Percentiles rank a stretch among this genome's conserved stretches.
These are phyloP conservation scores for Parotia lawesii DNA, from an alignment of 2,113 vertebrate genomes.

Conservation along the genomic window DNA sequence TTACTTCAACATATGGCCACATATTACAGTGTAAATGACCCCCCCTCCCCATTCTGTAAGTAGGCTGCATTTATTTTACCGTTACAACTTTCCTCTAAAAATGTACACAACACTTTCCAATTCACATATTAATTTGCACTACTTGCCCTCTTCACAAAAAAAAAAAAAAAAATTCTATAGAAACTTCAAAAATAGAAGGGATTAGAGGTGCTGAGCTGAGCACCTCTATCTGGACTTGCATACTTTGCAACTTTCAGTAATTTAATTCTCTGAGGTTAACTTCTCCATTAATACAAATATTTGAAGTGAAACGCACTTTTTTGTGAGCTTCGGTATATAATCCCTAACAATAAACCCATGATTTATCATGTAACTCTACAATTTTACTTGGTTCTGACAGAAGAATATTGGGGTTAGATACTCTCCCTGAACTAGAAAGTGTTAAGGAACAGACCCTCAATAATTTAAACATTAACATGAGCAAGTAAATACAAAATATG, in stretches of 20 bases:
- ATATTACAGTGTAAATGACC: background rate
- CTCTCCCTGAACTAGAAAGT: background rate
- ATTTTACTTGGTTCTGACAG: background rate
- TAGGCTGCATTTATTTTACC: background rate
- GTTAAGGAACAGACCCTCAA: background rate
- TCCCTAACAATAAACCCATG: background rate
- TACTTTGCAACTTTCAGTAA: background rate
- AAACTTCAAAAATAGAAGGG: background rate
- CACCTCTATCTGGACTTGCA: background rate
- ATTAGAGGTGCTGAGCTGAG: background rate
- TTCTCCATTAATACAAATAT: background rate
- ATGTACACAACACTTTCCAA: background rate
- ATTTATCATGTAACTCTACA: background rate
- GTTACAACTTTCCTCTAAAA: background rate
- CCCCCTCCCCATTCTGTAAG: background rate
- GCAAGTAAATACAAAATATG: background rate
- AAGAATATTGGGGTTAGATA: background rate
- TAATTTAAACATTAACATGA: background rate
- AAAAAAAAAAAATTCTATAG: background rate
- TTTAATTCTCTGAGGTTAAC: background rate
- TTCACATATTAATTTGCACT: background rate
- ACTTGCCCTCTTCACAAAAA: accelerated
- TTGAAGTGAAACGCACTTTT: background rate
- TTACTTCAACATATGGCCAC: background rate
- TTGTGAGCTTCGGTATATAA: background rate